Evolutionary conservation across 2,797 vertebrate species (phyloP).

Genomic region (Lemur catta): DNA sequence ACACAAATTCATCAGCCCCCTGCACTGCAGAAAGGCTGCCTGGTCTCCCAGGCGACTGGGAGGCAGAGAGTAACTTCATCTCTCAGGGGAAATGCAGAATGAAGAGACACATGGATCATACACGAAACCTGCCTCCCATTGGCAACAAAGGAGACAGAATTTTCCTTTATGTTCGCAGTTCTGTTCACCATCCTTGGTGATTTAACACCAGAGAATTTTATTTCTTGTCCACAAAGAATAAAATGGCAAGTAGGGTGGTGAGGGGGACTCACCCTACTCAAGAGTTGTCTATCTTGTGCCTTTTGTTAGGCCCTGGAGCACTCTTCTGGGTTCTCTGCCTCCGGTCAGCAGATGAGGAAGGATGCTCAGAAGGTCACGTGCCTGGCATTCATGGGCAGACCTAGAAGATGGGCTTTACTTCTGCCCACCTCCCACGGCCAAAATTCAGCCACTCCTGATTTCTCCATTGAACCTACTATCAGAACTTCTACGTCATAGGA

Average conservation of each 20-base stretch:
- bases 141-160: not conserved
- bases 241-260: not conserved
- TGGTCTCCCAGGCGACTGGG: slow-evolving; percentile 10
- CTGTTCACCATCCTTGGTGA: not conserved
- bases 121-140: not conserved
- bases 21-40: not conserved
- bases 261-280: not conserved
- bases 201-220: not conserved
- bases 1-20: slow-evolving; percentile 24
- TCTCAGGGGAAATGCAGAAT: slow-evolving; percentile 16
- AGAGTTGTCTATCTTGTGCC: not conserved
- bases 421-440: not conserved
- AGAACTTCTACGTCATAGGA: not conserved
- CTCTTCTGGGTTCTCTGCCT: not conserved
- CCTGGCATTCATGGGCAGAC: not conserved
- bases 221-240: not conserved
- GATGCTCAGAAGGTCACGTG: fast-evolving
- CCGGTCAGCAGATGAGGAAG: not conserved
- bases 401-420: not conserved
- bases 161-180: not conserved
- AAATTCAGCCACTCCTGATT: not conserved
- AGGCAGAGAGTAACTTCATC: not conserved
- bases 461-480: not conserved
- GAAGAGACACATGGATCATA: not conserved
- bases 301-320: not conserved